phyloP scores from a whole-genome alignment of 64 coral and sea anemone species.

The Montipora capricornis region DNA sequence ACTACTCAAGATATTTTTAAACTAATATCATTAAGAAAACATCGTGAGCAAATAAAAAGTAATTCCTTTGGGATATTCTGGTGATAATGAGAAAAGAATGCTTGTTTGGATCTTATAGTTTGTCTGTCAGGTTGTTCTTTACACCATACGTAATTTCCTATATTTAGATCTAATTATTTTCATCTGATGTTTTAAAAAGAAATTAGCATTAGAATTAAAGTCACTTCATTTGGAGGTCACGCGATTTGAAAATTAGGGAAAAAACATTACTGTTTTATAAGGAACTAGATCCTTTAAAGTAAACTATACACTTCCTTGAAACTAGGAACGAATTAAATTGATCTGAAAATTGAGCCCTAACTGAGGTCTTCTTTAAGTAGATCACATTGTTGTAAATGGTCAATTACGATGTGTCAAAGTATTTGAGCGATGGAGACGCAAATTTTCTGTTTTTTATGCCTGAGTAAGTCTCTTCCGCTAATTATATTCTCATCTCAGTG shows the following conservation, averaged over 20 bases:
- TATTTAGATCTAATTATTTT: not conserved
- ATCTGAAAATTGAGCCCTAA: too few species aligned
- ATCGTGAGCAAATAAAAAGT: too few species aligned
- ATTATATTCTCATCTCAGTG: too few species aligned
- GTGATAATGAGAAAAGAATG: too few species aligned
- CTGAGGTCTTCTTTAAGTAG: not conserved
- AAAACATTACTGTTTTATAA: not conserved
- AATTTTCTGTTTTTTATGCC: not conserved
- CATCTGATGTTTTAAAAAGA: too few species aligned
- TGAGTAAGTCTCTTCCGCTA: not conserved
- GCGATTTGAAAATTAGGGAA: not conserved
- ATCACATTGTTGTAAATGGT: not conserved
- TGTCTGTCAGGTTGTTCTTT: not conserved
- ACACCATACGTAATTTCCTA: not conserved
- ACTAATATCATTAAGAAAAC: too few species aligned
- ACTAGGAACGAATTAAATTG: not conserved
- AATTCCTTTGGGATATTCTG: too few species aligned
- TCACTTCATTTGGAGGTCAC: not conserved
- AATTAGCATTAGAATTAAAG: conserved; percentile 3
- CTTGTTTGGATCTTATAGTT: not conserved
- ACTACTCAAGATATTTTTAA: too few species aligned
- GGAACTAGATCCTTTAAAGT: not conserved
- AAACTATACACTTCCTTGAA: not conserved
- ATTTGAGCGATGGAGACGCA: not conserved
- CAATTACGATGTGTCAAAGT: not conserved